Evolutionary conservation across 2,113 vertebrate species (phyloP).

Genomic region (Prinia subflava): DNA sequence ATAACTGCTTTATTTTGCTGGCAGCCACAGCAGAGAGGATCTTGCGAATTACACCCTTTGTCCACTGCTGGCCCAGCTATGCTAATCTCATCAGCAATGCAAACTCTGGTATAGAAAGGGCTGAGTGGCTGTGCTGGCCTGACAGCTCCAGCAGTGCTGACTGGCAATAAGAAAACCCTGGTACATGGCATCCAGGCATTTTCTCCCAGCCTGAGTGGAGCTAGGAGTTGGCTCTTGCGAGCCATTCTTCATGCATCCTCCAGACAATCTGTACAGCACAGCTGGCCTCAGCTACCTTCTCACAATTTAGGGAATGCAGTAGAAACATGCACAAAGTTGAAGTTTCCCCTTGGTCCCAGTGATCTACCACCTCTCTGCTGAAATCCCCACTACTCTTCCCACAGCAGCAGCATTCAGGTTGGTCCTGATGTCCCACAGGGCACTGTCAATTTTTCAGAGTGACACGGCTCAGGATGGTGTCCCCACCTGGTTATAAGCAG

Average conservation of each 20-base stretch:
- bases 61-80: background rate
- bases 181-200: background rate
- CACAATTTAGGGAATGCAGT: background rate
- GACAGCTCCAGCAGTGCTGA: background rate
- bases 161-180: background rate
- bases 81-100: conserved; percentile 26
- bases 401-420: background rate
- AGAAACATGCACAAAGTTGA: background rate
- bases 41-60: background rate
- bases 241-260: background rate
- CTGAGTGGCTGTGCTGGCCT: background rate
- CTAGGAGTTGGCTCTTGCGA: background rate
- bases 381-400: background rate
- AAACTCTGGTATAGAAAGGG: background rate
- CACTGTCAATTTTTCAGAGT: background rate
- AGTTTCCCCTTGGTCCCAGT: background rate
- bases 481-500: background rate
- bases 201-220: background rate
- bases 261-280: background rate
- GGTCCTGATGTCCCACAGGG: background rate
- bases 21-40: background rate
- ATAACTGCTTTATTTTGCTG: background rate
- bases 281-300: background rate
- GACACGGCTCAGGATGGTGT: background rate
- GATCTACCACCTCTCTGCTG: background rate